Evolutionary conservation across 2,113 vertebrate genomes (phyloP), one percentile per base, ranked within the genome.

Genomic region (Illadopsis cleaveri): DNA sequence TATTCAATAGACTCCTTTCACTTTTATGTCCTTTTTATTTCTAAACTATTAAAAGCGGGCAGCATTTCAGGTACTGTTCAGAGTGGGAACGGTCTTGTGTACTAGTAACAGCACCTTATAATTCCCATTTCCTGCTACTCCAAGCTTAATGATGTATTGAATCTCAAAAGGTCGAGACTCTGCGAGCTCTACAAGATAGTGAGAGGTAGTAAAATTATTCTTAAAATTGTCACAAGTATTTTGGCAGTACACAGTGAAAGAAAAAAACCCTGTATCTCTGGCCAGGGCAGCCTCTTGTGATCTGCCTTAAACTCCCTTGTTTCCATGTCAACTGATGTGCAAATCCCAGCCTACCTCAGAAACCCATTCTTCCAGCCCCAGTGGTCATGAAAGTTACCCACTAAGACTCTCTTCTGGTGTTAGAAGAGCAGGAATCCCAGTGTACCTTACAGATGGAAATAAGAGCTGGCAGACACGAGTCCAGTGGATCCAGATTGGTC

Each of bases 261-360:
- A 42, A 71, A 35, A 56, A 7, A 8, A 2, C 16, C 30, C 60
- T 68, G 5, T 44, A 25, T 76, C 27, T 87, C 53, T 92, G 58
- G 12, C 25, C 44, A 64, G 35, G 65, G 33, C 38, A 93, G 35
- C 48, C 40, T 87, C 62, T 18, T 48, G 22, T 50, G 57, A 58
- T 62, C 53, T 94, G 94, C 87, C 86, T 93, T 93, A 91, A 89
- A 35, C 79, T 71, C 40, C 70, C 60, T 10, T 50, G 7, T 66
- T 61, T 56, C 72, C 33, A 5, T 14, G 9, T 62, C 72, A 9
- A 11, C 22, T 70, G 35, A 79, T 54, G 68, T n/a, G 44, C 56
- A 42, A 51, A 87, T 77, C 87, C 69, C 77, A 95, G 77, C 78
- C 93, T 97, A 95, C 93, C 96, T 97, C 92, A 91, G 61, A 90